Base-by-base conservation (phyloP, 2,797 vertebrate species). In the Ctenochaetus hawaiiensis region DNA sequence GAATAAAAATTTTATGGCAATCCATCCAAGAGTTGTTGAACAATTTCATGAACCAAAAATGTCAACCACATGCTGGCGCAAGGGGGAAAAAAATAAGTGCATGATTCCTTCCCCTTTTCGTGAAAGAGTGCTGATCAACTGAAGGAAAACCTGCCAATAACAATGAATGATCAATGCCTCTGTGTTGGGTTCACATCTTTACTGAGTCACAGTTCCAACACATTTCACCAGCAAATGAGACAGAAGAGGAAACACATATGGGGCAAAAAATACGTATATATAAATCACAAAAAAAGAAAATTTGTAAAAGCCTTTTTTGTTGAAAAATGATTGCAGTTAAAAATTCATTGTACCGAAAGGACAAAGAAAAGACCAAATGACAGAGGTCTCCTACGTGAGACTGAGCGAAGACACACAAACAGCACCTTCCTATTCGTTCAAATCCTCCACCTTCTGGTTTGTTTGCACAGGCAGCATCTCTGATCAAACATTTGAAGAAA, bases 131-230 rank as follows among this genome's bases (percentile, higher is more conserved):
- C 47, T n/a, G 8, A 70, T 57, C 4, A 22, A 12, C 26, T 20
- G 8, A 34, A 8, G 16, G 4, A 58, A 43, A 61, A 47, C 39
- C 14, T 10, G 3, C 14, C 2, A 1, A 22, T 1, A 16, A 11
- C 1, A 68, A 70, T 12, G 67, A 78, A 80, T 3, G 13, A 74
- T 26, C 10, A 12, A 3, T 12, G 22, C 39, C 4, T 67, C 39
- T 68, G 34, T n/a, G 58, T 63, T 81, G 67, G 80, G 60, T 91
- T 92, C 83, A 93, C 90, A 90, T 90, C 77, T 94, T 94, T 93
- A 94, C 89, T 93, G 84, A 87, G 85, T 91, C 90, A 91, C 85
- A 83, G 65, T 78, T 89, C 64, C 59, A 84, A 88, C 78, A 91
- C 66, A 84, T 81, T 89, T 86, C 74, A 90, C 61, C 87, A 81